phyloP scores from a whole-genome alignment of 2,113 vertebrate genomes.

The Mugil cephalus region DNA sequence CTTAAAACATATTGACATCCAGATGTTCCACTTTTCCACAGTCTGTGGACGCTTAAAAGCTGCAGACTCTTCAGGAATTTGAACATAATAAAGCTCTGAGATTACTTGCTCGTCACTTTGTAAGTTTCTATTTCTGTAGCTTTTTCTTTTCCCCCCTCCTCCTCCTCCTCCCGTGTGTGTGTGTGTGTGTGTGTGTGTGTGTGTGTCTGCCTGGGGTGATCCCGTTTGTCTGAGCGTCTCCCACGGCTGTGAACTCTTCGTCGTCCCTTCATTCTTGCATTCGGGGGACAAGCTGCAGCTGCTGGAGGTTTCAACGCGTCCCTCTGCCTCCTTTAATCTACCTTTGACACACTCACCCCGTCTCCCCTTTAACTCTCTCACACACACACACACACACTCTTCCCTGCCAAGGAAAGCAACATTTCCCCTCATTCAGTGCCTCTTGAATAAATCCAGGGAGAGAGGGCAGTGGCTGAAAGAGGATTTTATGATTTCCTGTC shows the following conservation, averaged over 20 bases:
- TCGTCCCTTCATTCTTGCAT: slow-evolving; percentile 37
- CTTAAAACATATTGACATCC: background rate
- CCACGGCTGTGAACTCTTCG: slow-evolving; percentile 46
- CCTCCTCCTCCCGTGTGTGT: background rate
- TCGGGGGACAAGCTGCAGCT: slow-evolving; percentile 66
- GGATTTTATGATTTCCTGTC: slow-evolving; percentile 47
- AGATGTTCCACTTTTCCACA: slow-evolving; percentile 14
- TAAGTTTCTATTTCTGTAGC: background rate
- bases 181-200: background rate
- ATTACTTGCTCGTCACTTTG: background rate
- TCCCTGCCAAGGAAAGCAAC: slow-evolving; percentile 51
- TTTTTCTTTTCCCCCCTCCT: background rate
- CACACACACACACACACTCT: slow-evolving; percentile 20
- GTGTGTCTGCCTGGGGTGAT: slow-evolving; percentile 24
- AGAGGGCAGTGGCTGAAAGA: slow-evolving; percentile 5
- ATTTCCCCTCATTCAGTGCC: slow-evolving; percentile 34
- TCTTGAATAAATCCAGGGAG: slow-evolving; percentile 20
- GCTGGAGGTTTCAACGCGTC: slow-evolving; percentile 61
- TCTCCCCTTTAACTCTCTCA: slow-evolving; percentile 38
- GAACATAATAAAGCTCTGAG: background rate
- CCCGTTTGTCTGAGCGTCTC: slow-evolving; percentile 51
- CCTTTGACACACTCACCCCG: slow-evolving; percentile 66
- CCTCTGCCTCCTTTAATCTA: slow-evolving; percentile 63
- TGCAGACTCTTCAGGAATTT: background rate
- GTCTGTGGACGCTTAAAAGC: background rate